phyloP scores from a whole-genome alignment of 2,113 vertebrate genomes.

The Antennarius striatus region DNA sequence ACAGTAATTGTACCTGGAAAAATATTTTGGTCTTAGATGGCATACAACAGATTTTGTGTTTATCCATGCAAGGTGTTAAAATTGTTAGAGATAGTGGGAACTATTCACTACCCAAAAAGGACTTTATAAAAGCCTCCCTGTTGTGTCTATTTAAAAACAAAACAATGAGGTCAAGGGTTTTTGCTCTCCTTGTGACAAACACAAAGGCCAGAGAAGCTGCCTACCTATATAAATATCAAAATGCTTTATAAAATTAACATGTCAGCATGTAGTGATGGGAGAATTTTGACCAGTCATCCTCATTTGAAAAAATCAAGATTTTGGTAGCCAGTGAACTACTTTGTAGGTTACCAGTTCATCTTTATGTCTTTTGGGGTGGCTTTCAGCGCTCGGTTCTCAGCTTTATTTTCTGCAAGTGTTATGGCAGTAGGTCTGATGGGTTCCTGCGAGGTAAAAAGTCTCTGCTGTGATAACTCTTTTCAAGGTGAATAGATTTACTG shows the following conservation, averaged over 20 bases:
- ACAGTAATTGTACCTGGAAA: background rate
- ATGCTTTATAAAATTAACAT: too few relatives aligned
- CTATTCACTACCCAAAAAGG: background rate
- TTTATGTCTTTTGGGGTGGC: background rate
- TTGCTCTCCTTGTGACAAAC: background rate
- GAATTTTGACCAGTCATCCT: too few relatives aligned
- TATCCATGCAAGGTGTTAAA: background rate
- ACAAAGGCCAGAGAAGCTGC: background rate
- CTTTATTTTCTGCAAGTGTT: conserved; percentile 24
- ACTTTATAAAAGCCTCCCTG: background rate
- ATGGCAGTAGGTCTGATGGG: conserved; percentile 6
- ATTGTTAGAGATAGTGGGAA: background rate
- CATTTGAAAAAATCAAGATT: background rate
- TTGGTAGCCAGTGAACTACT: background rate
- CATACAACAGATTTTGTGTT: background rate
- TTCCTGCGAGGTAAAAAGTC: too few relatives aligned
- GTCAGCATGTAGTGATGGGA: too few relatives aligned
- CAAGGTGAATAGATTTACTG: conserved; percentile 35
- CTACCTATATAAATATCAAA: background rate
- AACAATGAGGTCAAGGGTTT: background rate
- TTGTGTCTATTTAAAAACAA: background rate
- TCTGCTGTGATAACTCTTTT: conserved; percentile 6
- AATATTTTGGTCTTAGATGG: background rate
- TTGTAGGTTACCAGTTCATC: background rate
- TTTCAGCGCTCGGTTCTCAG: conserved; percentile 20